phyloP scores from a whole-genome alignment of 2,113 vertebrate species.

The Benthochromis sp. region DNA sequence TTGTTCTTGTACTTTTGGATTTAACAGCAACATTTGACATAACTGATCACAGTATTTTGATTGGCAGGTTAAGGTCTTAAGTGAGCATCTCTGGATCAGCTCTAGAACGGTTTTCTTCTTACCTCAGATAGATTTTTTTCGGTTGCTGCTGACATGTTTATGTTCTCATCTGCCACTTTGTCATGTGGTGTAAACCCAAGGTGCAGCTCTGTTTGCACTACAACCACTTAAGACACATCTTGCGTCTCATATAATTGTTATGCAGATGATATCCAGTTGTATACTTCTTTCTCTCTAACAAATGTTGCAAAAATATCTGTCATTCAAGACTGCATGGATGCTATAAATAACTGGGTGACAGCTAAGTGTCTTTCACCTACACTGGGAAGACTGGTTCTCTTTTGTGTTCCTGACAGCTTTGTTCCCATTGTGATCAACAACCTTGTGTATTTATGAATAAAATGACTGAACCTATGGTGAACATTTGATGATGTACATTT shows the following conservation, averaged over 20 bases:
- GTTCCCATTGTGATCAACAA: not conserved
- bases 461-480: not conserved
- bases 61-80: not conserved
- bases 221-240: not conserved
- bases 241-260: fast-evolving
- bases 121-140: not conserved
- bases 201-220: not conserved
- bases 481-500: not conserved
- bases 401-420: not conserved
- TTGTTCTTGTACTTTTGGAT: not conserved
- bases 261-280: not conserved
- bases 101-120: not conserved
- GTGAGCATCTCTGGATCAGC: fast-evolving
- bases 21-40: not conserved
- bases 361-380: not conserved
- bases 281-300: not conserved
- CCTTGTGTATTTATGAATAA: not conserved
- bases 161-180: not conserved
- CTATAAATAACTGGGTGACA: not conserved
- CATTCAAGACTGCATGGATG: not conserved
- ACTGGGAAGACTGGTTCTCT: not conserved
- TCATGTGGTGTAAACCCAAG: not conserved
- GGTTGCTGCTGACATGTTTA: not conserved
- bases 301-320: not conserved
- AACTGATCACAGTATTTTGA: not conserved